phyloP scores from a whole-genome alignment of 2,113 vertebrate species.

The Leucopsar rothschildi region DNA sequence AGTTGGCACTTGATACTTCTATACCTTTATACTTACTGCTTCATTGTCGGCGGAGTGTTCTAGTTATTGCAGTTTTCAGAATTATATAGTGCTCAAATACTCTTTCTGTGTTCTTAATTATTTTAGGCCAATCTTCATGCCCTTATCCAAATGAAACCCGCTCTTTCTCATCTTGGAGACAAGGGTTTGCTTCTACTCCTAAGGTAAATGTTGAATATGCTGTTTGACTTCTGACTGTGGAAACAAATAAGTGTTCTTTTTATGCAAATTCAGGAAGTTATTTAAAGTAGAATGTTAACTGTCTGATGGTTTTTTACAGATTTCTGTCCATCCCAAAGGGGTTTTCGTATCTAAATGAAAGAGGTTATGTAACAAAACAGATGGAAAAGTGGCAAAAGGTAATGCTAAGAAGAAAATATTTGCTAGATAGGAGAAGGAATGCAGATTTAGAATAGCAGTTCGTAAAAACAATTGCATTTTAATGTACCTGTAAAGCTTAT shows the following conservation, averaged over 20 bases:
- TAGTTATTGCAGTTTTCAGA: neutral
- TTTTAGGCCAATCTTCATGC: conserved; percentile 95
- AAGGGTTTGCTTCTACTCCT: conserved; percentile 94
- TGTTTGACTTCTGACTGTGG: neutral
- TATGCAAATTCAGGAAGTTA: neutral
- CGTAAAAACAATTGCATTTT: neutral
- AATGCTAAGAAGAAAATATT: neutral
- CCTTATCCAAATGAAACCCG: conserved; percentile 97
- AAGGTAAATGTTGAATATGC: conserved; percentile 74
- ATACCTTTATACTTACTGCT: neutral
- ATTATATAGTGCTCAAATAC: neutral
- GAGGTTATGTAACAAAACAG: conserved; percentile 95
- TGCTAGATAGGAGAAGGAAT: neutral
- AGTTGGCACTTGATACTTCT: neutral
- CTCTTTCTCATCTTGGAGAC: conserved; percentile 95
- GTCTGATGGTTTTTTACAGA: conserved; percentile 68
- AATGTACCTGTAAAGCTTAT: rapidly evolving
- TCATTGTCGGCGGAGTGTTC: neutral
- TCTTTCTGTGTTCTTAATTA: neutral
- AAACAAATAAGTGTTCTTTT: neutral
- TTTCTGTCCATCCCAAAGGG: conserved; percentile 99
- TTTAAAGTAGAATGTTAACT: neutral
- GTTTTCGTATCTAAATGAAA: conserved; percentile 96
- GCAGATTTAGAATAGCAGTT: neutral
- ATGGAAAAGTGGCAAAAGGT: conserved; percentile 99